Conservation (phyloP, 2,888 invertebrate species). For the Aricia artaxerxes region DNA sequence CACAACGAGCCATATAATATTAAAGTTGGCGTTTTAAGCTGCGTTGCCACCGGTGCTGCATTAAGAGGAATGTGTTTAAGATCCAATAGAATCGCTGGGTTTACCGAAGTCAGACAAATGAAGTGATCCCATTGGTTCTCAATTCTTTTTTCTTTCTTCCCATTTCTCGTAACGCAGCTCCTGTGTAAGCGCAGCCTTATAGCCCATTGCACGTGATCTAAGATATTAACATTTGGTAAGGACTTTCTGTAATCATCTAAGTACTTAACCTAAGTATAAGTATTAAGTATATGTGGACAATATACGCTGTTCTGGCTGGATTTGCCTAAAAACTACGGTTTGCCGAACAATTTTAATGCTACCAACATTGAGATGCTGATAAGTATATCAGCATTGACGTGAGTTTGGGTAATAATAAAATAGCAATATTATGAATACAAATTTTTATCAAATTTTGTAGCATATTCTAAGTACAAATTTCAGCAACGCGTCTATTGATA, state of each 20-base stretch:
- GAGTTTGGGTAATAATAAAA: too few species aligned
- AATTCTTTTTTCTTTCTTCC: neutral
- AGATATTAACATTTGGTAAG: slow-evolving; percentile 44
- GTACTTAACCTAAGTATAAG: slow-evolving; percentile 14
- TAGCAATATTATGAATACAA: too few species aligned
- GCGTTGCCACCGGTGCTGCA: neutral
- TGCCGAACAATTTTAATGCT: neutral
- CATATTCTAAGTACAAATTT: too few species aligned
- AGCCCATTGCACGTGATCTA: slow-evolving; percentile 38
- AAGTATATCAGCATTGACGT: too few species aligned
- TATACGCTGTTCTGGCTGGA: neutral
- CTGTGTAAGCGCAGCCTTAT: neutral
- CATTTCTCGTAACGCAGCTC: neutral
- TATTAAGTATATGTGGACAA: slow-evolving; percentile 10
- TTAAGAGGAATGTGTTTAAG: too few species aligned
- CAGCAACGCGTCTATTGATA: too few species aligned
- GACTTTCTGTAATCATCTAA: slow-evolving; percentile 35
- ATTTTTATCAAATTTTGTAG: too few species aligned
- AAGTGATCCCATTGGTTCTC: too few species aligned
- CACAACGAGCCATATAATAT: slow-evolving; percentile 17
- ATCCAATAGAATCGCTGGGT: neutral
- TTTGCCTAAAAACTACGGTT: neutral
- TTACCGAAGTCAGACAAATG: neutral
- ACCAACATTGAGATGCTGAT: neutral
- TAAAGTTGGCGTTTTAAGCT: slow-evolving; percentile 1